Evolutionary conservation across 2,888 invertebrate species (phyloP).

Genomic region (Tetramorium bicarinatum): DNA sequence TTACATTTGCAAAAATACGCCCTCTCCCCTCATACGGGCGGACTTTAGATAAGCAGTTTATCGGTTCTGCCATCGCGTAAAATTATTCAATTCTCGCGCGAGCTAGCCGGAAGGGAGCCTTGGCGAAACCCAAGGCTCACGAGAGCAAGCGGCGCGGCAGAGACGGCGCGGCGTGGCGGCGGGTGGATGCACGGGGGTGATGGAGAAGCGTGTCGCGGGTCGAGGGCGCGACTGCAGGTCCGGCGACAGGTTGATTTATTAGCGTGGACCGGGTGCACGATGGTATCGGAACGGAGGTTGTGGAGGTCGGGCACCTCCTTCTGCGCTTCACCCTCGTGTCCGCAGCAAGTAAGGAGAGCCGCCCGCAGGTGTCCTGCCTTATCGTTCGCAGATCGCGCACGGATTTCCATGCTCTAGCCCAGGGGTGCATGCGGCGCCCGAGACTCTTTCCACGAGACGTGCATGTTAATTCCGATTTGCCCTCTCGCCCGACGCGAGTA

Average conservation of each 20-base stretch:
- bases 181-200: slow-evolving; percentile 17
- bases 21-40: too few relatives aligned
- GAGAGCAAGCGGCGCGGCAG: slow-evolving; percentile 7
- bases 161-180: not conserved
- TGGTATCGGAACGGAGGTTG: slow-evolving; percentile 70
- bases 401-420: slow-evolving; percentile 17
- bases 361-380: slow-evolving; percentile 52
- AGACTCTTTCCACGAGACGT: not conserved
- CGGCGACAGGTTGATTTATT: slow-evolving; percentile 78
- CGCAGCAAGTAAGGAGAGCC: slow-evolving; percentile 28
- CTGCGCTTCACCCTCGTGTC: slow-evolving; percentile 44
- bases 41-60: not conserved
- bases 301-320: slow-evolving; percentile 60
- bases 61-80: slow-evolving; percentile 17
- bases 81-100: slow-evolving; percentile 40
- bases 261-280: slow-evolving; percentile 68
- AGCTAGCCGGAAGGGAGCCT: not conserved
- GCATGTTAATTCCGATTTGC: not conserved
- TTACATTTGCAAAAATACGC: slow-evolving; percentile 6
- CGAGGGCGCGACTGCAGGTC: slow-evolving; percentile 67
- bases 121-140: slow-evolving; percentile 19
- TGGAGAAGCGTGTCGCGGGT: slow-evolving; percentile 62
- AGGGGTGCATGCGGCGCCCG: slow-evolving; percentile 16
- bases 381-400: slow-evolving; percentile 56
- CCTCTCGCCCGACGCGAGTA: not conserved